Base-by-base conservation (phyloP, 2,113 vertebrate species). In the Piaya cayana region DNA sequence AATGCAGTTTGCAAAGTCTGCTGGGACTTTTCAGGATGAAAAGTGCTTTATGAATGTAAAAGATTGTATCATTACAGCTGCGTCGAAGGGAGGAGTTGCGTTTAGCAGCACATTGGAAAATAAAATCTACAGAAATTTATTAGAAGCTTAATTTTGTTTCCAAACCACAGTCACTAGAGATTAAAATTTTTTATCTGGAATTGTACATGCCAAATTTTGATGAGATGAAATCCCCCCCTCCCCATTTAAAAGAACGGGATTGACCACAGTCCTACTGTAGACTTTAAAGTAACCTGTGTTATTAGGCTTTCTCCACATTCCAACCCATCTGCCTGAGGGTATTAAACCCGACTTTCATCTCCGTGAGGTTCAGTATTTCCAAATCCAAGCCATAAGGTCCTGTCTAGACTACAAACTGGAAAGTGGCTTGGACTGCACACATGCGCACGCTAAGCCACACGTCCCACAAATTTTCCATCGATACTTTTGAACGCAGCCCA, bases 321-420 rank as follows among this genome's bases (percentile, higher is more conserved):
- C 95, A 95, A 60, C 63, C 60, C 75, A 80, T 90, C 56, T 90
- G 94, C 96, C 95, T 96, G 39, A 90, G 92, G 92, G 88, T 88
- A 93, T 90, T 90, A 94, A 95, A 92, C 53, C 59, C 71, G 87
- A 94, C 90, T 97, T 96, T 94, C 85, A 90, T 96, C 93, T 95
- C 76, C 16, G 12, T 23, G 82, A 95, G 84, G 75, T 95, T 95
- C 87, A 82, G 82, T 59, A 74, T 93, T 96, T 88, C 82, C 92
- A 96, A 95, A 93, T 86, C 92, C 93, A 90, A 92, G 85, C 79
- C 92, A 92, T 96, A 95, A 96, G 88, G 92, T 92, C 92, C 71
- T 20, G 92, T 95, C 96, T 96, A 95, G 92, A 96, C 94, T 95
- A 71, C 77, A 59, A 92, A 69, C 92, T 88, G 90, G 59, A 82